Base-by-base conservation (phyloP, 64 coral and sea anemone species). In the Cladopsammia gracilis region DNA sequence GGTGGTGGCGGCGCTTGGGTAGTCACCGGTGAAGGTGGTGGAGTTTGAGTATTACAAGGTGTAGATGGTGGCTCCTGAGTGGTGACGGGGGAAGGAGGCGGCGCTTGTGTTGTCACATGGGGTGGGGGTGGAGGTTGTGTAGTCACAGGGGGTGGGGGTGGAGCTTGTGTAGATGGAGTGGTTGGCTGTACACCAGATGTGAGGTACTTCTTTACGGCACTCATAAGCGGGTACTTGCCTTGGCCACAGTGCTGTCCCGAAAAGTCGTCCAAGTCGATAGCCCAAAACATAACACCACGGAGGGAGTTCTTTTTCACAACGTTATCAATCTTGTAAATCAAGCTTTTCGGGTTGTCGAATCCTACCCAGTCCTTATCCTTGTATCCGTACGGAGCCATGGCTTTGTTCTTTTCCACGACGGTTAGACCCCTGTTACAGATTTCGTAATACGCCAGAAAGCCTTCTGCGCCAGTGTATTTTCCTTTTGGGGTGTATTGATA, bases 381-480 rank as follows among this genome's bases (percentile, higher is more conserved):
- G 71, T 85, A 92, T 47, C 92, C 92, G 70, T 94, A 94, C 10
- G 34, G 34, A 34, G 34, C 34, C 34, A 34, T 34, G 34, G 34
- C 34, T 34, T 34, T 34, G 34, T 34, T 34, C 5, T 93, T 59
- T 48, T 93, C 57, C 4, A 93, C 85, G 1, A 93, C 62, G 0
- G 83, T 88, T 4, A 93, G 75, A 1, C 83, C 92, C 61, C 23
- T 72, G 23, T 93, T 93, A 43, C 92, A 93, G 34, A 93, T 93
- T 22, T 93, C 92, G 43, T 80, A 93, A 72, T 93, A 93, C 8
- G 92, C 92, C 15, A 93, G 75, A 25, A 93, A 93, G 13, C 92
- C 92, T 20, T 87, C 77, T 16, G 83, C 92, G 9, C 85, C 73
- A 13, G 92, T 93, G 65, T 71, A 93, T 34, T 44, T 93, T 25